phyloP scores from a whole-genome alignment of 1,140 invertebrate genomes.

The Plutomurus gul region DNA sequence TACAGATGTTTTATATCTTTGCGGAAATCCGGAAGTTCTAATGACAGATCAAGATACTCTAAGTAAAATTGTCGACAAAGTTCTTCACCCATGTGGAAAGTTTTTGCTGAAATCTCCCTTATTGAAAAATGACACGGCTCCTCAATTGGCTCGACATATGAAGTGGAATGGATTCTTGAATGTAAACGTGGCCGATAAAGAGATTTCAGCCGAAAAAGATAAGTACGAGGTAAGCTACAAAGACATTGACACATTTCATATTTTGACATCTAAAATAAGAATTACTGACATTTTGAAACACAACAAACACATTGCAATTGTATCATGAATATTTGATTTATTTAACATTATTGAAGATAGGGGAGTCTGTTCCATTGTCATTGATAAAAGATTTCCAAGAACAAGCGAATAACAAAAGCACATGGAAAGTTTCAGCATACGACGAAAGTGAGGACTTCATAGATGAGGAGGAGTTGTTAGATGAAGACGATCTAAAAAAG shows the following conservation, averaged over 20 bases:
- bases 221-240: constrained; percentile 32
- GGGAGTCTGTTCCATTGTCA: constrained; percentile 35
- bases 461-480: constrained; percentile 82
- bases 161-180: constrained; percentile 35
- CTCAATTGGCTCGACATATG: constrained; percentile 29
- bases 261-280: neutral
- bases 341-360: constrained; percentile 30
- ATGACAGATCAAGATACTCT: neutral
- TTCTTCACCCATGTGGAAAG: constrained; percentile 28
- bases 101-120: constrained; percentile 20
- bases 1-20: neutral
- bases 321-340: neutral
- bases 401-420: constrained; percentile 31
- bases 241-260: neutral
- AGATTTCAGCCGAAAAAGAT: constrained; percentile 37
- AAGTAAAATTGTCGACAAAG: constrained; percentile 23
- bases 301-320: too few relatives aligned
- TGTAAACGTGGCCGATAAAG: neutral
- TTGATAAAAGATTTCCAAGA: constrained; percentile 23
- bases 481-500: constrained; percentile 85
- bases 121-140: neutral
- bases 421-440: constrained; percentile 38
- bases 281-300: neutral
- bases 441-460: constrained; percentile 76
- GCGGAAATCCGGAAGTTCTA: neutral